These are phyloP conservation scores for Aricia artaxerxes DNA, from an alignment of 2,888 invertebrate genomes.

Conservation along the genomic window DNA sequence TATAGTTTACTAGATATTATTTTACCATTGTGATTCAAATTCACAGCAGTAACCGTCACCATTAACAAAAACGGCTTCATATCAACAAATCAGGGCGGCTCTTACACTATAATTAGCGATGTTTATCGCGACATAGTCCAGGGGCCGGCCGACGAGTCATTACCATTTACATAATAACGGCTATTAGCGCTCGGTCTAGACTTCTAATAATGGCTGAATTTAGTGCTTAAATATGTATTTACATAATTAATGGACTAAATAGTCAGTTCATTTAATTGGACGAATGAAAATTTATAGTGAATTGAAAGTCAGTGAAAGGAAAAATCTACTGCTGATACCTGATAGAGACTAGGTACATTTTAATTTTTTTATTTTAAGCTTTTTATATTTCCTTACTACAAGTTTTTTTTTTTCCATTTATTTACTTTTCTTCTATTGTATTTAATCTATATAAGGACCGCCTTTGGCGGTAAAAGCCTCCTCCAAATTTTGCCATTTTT, in stretches of 20 bases:
- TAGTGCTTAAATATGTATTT: neutral
- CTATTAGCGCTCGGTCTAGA: conserved; percentile 25
- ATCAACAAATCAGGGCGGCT: conserved; percentile 1
- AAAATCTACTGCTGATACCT: neutral
- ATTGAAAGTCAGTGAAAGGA: neutral
- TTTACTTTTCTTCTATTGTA: too few relatives aligned
- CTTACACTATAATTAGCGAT: conserved; percentile 12
- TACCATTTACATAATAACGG: conserved; percentile 22
- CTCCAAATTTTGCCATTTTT: too few relatives aligned
- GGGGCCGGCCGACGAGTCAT: conserved; percentile 23
- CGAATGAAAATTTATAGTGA: neutral
- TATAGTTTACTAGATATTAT: neutral
- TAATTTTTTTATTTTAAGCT: too few relatives aligned
- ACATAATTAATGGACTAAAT: neutral
- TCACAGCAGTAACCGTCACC: neutral
- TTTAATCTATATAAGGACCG: too few relatives aligned
- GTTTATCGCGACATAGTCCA: conserved; percentile 24
- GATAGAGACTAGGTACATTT: too few relatives aligned
- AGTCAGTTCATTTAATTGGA: neutral
- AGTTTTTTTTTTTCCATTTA: too few relatives aligned
- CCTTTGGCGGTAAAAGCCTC: too few relatives aligned
- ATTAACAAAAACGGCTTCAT: conserved; percentile 1
- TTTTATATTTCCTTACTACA: too few relatives aligned
- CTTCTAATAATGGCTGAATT: conserved; percentile 6
- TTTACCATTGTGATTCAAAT: neutral